These are phyloP conservation scores for Calyptommatus sinebrachiatus DNA, from an alignment of 2,113 vertebrate species.

Conservation along the genomic window DNA sequence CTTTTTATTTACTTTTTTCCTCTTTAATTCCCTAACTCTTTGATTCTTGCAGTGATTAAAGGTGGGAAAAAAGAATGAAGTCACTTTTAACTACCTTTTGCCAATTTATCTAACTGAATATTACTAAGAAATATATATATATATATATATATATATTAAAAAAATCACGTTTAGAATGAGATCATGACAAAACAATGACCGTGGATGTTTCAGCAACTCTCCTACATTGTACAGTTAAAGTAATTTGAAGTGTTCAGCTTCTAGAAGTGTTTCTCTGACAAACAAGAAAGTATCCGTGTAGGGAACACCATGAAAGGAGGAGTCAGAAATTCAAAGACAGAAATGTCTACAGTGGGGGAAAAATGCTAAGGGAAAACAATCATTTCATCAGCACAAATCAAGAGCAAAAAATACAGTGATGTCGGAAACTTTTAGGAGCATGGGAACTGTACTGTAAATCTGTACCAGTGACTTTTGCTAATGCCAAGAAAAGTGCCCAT, in stretches of 20 bases:
- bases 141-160: too few relatives aligned
- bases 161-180: slow-evolving; percentile 58
- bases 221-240: slow-evolving; percentile 53
- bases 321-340: neutral
- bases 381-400: neutral
- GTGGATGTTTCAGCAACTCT: slow-evolving; percentile 56
- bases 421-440: neutral
- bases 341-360: neutral
- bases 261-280: slow-evolving; percentile 34
- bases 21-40: slow-evolving; percentile 50
- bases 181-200: slow-evolving; percentile 48
- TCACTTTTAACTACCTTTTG: slow-evolving; percentile 40
- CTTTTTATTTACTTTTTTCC: neutral
- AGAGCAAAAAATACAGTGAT: neutral
- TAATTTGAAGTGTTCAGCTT: slow-evolving; percentile 49
- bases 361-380: neutral
- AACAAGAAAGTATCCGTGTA: slow-evolving; percentile 20
- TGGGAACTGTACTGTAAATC: neutral
- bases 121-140: too few relatives aligned
- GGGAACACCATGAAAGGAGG: rapidly evolving
- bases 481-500: neutral
- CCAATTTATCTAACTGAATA: slow-evolving; percentile 48
- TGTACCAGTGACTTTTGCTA: neutral
- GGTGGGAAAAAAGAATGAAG: slow-evolving; percentile 49
- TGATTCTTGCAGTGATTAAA: slow-evolving; percentile 63